Conservation (phyloP, 2,113 vertebrate genomes). For the Mustela nigripes region DNA sequence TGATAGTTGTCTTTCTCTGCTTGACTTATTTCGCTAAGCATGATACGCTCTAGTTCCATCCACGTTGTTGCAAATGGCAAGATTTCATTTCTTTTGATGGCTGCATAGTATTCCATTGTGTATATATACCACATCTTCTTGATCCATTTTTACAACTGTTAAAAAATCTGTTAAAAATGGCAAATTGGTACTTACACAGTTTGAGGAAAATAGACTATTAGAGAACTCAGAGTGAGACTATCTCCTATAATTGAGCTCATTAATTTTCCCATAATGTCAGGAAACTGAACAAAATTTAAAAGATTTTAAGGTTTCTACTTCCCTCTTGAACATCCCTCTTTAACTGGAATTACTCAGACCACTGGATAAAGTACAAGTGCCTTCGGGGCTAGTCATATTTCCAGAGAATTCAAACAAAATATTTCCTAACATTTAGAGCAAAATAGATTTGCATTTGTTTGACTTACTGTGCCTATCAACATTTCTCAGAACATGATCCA, state of each 20-base stretch:
- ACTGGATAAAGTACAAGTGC: neutral
- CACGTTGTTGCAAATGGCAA: too few species aligned
- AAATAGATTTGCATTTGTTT: constrained; percentile 52
- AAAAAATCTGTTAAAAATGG: constrained; percentile 57
- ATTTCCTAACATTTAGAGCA: neutral
- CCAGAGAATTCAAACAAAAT: constrained; percentile 58
- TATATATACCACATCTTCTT: too few species aligned
- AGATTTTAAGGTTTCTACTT: neutral
- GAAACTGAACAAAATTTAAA: neutral
- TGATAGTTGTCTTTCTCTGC: too few species aligned
- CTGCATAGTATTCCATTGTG: too few species aligned
- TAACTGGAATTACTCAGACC: constrained; percentile 27
- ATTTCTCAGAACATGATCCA: constrained; percentile 48
- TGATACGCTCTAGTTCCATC: too few species aligned
- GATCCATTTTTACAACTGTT: constrained; percentile 20
- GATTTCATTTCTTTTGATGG: too few species aligned
- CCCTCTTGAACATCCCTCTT: neutral
- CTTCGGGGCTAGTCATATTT: neutral
- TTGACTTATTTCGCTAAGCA: too few species aligned
- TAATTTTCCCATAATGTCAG: constrained; percentile 39
- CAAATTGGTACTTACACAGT: constrained; percentile 42
- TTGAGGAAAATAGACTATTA: constrained; percentile 19
- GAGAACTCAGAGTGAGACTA: neutral
- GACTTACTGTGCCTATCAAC: neutral
- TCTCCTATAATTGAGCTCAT: neutral